Percentiles rank a stretch among this genome's conserved stretches.
Evolutionary conservation across 2,888 invertebrate genomes (phyloP).

Genomic region (Poecilobothrus nobilitatus): DNA sequence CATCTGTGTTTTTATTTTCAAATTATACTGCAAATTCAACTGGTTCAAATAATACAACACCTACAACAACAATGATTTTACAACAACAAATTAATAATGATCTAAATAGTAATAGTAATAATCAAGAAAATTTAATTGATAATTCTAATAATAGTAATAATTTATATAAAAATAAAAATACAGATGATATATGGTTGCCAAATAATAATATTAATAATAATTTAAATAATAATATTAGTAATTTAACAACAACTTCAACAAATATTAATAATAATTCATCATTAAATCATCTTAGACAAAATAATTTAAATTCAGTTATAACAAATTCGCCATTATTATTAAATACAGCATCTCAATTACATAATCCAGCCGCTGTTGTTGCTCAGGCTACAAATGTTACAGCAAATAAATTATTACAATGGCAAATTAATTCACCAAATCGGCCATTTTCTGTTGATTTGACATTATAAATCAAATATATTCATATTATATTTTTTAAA

Average conservation of each 20-base stretch:
- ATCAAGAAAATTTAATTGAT: slow-evolving; percentile 25
- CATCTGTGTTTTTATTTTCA: slow-evolving; percentile 40
- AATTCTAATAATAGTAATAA: slow-evolving; percentile 31
- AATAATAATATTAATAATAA: slow-evolving; percentile 20
- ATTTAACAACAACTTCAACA: slow-evolving; percentile 29
- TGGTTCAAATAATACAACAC: slow-evolving; percentile 18
- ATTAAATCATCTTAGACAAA: slow-evolving; percentile 24
- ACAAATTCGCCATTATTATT: slow-evolving; percentile 29
- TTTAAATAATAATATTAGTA: slow-evolving; percentile 22
- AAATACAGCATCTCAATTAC: not conserved
- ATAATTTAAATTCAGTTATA: slow-evolving; percentile 23
- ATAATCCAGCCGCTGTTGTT: not conserved
- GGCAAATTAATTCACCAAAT: slow-evolving; percentile 29
- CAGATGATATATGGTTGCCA: slow-evolving; percentile 13
- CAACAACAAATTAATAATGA: slow-evolving; percentile 19
- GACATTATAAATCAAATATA: slow-evolving; percentile 32
- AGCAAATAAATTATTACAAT: not conserved
- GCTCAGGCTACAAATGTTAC: not conserved
- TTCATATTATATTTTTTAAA: not conserved
- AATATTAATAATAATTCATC: slow-evolving; percentile 23
- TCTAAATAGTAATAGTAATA: slow-evolving; percentile 23
- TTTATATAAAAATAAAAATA: slow-evolving; percentile 20
- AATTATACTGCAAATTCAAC: slow-evolving; percentile 36
- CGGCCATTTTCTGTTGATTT: slow-evolving; percentile 41
- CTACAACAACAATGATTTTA: slow-evolving; percentile 18